Evolutionary conservation across 2,797 vertebrate genomes (phyloP), one percentile per base, ranked within the genome.

Genomic region (Poeciliopsis gracilis): DNA sequence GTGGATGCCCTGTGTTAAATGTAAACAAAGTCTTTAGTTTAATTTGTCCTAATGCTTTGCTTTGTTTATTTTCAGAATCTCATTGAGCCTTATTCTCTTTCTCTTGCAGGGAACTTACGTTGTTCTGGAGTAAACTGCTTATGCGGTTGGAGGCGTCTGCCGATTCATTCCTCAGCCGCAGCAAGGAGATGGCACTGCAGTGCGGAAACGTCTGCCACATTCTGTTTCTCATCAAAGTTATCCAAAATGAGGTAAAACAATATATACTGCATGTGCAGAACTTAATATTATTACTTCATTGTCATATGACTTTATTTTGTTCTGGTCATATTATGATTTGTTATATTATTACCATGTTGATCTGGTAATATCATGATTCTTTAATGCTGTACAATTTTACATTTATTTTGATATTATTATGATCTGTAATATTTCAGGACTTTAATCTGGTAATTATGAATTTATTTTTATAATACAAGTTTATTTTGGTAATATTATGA

Each of bases 91-190:
- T 57, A 11, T 78, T 71, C 33, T 87, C 38, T 87, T 90, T 23
- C 91, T 87, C 66, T 88, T 90, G 25, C 92, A 99, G 98, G 98
- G 98, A 99, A 91, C 96, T 99, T 87, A 99, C 98, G 81, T 95
- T 99, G 87, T 99, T 99, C 93, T 99, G 98, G 98, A 99, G 98
- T 96, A 99, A 99, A 94, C 96, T 99, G 82, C 97, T 99, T 82
- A 98, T 99, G 93, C 97, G 98, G 83, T 94, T 98, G 85, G 97
- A 99, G 90, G 96, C 97, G 45, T 98, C 98, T 72, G 88, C 97
- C 85, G 97, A 98, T 85, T 96, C 96, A 0, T 99, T 99, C 94
- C 96, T 99, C 87, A 96, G 97, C 88, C 97, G 96, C 91, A 97
- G 98, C 94, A 97, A 98, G 90, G 96, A 98, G 63, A 96, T 99